Percentiles rank a stretch among this genome's conserved stretches.
These are phyloP conservation scores for Rhimphoctona megacephalus DNA, from an alignment of 2,888 invertebrate genomes.

Conservation along the genomic window DNA sequence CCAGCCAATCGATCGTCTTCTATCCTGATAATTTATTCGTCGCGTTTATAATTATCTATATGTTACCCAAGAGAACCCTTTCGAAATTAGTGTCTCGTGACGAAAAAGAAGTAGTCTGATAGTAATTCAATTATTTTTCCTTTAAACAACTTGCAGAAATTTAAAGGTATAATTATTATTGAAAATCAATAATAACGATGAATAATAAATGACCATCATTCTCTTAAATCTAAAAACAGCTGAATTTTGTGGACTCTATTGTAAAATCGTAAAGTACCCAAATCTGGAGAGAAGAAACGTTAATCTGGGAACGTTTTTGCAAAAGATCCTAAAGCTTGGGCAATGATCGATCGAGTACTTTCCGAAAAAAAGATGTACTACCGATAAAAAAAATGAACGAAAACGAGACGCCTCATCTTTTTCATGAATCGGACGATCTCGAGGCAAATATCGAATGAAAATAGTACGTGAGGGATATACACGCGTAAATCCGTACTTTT, in stretches of 20 bases:
- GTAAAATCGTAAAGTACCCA: neutral
- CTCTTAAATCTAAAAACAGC: neutral
- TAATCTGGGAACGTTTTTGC: neutral
- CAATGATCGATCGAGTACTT: neutral
- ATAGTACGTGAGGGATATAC: neutral
- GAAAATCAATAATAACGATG: too few species aligned
- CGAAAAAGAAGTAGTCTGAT: neutral
- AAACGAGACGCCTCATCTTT: conserved; percentile 3
- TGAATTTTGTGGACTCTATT: neutral
- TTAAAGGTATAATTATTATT: neutral
- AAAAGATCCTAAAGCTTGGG: neutral
- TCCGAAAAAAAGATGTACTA: neutral
- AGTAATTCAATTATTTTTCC: neutral
- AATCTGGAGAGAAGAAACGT: neutral
- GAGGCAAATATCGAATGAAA: conserved; percentile 11
- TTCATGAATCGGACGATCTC: neutral
- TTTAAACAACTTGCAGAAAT: neutral
- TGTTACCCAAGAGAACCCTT: neutral
- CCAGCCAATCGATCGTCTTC: neutral
- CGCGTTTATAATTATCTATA: neutral
- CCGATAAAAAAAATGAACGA: neutral
- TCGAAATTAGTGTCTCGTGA: neutral
- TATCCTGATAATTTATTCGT: neutral
- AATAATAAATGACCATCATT: too few species aligned
- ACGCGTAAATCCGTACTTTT: conserved; percentile 43